These are phyloP conservation scores for Beris chalybata DNA, from an alignment of 2,888 invertebrate genomes.

Conservation along the genomic window DNA sequence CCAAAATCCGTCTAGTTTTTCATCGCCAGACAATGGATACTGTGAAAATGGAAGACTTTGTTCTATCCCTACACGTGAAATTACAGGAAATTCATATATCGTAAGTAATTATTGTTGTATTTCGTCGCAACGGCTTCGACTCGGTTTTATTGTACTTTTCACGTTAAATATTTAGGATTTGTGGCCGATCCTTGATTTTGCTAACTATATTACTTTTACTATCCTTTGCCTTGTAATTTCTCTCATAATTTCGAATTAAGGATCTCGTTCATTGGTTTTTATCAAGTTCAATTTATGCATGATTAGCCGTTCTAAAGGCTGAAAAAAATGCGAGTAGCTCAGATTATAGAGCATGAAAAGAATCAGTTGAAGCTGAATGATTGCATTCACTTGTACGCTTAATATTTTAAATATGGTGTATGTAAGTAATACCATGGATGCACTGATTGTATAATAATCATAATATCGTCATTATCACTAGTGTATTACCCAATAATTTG, in stretches of 20 bases:
- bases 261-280: not conserved
- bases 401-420: no score
- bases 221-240: no score
- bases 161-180: not conserved
- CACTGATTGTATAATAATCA: no score
- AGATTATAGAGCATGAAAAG: no score
- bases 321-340: no score
- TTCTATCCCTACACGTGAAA: slow-evolving; percentile 60
- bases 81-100: slow-evolving; percentile 43
- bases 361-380: no score
- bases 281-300: not conserved
- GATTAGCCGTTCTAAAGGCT: not conserved
- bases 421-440: no score
- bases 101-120: slow-evolving; percentile 55
- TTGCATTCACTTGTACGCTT: no score
- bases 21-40: slow-evolving; percentile 60
- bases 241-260: no score
- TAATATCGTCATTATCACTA: no score
- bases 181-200: not conserved
- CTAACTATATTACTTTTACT: not conserved
- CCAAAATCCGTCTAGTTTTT: slow-evolving; percentile 57
- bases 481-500: no score
- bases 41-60: slow-evolving; percentile 67
- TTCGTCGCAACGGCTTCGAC: not conserved
- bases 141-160: not conserved